Base-by-base conservation (phyloP, 2,888 invertebrate genomes). In the Physocephala rufipes region DNA sequence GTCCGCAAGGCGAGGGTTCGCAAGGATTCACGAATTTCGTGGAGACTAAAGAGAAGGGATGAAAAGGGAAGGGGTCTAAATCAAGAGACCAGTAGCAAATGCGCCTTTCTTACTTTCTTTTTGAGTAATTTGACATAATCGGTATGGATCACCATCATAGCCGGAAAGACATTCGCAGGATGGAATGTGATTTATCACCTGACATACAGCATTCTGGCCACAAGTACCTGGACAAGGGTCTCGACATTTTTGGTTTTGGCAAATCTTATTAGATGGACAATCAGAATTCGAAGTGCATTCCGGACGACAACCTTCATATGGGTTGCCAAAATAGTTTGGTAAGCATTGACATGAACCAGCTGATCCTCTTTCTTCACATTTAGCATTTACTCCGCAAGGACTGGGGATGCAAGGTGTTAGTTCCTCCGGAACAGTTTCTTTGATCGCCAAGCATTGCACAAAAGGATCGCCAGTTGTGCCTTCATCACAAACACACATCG, bases 1-100 rank as follows among this genome's bases (percentile, higher is more conserved):
- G 91, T 49, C 95, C 95, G 82, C 95, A 95, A 0, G 94, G 94
- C 2, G 92, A 91, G 66, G 94, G 93, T 74, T 88, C 85, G 80
- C 95, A 95, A 2, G 93, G 93, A 79, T 91, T 88, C 3, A 86
- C 81, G 71, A 87, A 87, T 49, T 84, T 81, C 28, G 82, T 78
- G 63, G 83, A 79, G 49, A 87, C 90, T 90, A 76, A 21, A 80
- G 79, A 53, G 36, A 36, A 9, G 36, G 36, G 9, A 36, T 9
- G 36, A 36, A 36, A 9, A 36, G 36, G 36, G 36, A 36, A 9
- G 36, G 36, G 4, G 36, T 4, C 36, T 36, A 7, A 36, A 36
- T 36, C 4, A 4, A 36, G 5, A 36, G 36, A 36, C 4, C 36
- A 36, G 5, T 4, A 36, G 36, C 36, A 7, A 36, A 4, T 36